A percentile compares a stretch with the other conserved stretches of the same genome.
phyloP scores from a whole-genome alignment of 2,888 invertebrate species.

The Cenopis cana region DNA sequence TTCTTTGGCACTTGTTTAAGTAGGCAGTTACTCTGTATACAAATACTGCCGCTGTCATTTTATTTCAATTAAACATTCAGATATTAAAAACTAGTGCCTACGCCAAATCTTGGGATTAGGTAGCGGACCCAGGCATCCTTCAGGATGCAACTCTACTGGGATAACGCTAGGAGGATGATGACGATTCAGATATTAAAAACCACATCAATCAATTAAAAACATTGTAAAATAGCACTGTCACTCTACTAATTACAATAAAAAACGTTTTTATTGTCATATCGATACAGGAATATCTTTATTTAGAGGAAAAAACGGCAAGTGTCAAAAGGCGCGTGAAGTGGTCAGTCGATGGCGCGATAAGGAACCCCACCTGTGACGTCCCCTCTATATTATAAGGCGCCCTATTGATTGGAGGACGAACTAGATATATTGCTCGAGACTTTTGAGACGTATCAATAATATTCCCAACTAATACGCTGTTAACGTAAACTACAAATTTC shows the following conservation, averaged over 20 bases:
- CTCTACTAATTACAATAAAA: constrained; percentile 60
- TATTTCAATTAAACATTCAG: background rate
- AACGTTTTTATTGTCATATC: constrained; percentile 54
- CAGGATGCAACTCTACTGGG: too few species aligned
- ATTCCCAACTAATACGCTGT: too few species aligned
- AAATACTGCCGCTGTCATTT: background rate
- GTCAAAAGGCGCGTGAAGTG: constrained; percentile 77
- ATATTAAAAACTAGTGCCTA: too few species aligned
- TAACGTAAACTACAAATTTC: too few species aligned
- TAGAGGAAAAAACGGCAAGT: constrained; percentile 59
- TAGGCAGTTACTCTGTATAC: background rate
- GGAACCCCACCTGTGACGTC: constrained; percentile 66
- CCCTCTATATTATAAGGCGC: constrained; percentile 30
- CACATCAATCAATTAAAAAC: constrained; percentile 29
- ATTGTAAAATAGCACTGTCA: constrained; percentile 33
- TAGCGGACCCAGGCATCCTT: too few species aligned
- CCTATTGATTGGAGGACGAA: constrained; percentile 21
- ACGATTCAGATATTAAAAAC: background rate
- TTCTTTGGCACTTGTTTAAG: background rate
- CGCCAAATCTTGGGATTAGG: too few species aligned
- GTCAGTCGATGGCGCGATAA: constrained; percentile 71
- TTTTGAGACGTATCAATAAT: background rate
- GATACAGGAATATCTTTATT: constrained; percentile 37
- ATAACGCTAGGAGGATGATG: too few species aligned
- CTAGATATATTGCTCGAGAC: background rate